Conservation (phyloP, 1,140 invertebrate species). For the Drosophila asahinai region DNA sequence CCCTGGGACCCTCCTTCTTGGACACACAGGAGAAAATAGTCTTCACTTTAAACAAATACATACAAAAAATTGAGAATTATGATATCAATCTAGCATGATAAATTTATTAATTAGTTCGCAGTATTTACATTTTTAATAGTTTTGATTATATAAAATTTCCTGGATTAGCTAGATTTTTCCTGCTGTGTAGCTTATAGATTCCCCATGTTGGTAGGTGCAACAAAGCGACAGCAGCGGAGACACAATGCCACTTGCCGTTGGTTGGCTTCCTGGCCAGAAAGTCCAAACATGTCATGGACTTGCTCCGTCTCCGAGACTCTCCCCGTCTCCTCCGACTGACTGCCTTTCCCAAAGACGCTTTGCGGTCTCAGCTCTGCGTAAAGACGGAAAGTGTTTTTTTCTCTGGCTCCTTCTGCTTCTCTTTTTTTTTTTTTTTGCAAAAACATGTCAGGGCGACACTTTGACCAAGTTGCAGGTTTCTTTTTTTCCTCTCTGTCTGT, state of each 20-base stretch:
- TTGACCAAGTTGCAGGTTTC: slow-evolving; percentile 73
- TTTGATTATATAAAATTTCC: background rate
- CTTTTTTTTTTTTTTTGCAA: slow-evolving; percentile 13
- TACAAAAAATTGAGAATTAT: no score
- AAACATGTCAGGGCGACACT: slow-evolving; percentile 76
- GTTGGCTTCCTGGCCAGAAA: slow-evolving; percentile 77
- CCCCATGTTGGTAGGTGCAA: slow-evolving; percentile 54
- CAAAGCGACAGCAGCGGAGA: slow-evolving; percentile 40
- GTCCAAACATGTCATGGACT: slow-evolving; percentile 73
- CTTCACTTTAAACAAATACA: no score
- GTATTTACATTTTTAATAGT: no score
- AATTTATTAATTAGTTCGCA: no score
- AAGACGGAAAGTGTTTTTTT: slow-evolving; percentile 80
- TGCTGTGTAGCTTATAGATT: slow-evolving; percentile 35
- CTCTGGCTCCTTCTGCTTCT: slow-evolving; percentile 16
- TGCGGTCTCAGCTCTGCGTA: slow-evolving; percentile 53
- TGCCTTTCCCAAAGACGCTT: slow-evolving; percentile 66
- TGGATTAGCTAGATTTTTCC: background rate
- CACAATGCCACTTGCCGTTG: slow-evolving; percentile 58
- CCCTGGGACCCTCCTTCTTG: slow-evolving; percentile 17
- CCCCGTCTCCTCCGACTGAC: slow-evolving; percentile 22
- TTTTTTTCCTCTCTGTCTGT: slow-evolving; percentile 35
- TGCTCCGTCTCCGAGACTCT: slow-evolving; percentile 27
- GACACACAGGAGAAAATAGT: slow-evolving; percentile 6
- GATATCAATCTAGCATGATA: no score